A percentile compares a stretch with the other conserved stretches of the same genome.
These are phyloP conservation scores for Acanthacorydalis orientalis DNA, from an alignment of 2,888 invertebrate species.

Conservation along the genomic window DNA sequence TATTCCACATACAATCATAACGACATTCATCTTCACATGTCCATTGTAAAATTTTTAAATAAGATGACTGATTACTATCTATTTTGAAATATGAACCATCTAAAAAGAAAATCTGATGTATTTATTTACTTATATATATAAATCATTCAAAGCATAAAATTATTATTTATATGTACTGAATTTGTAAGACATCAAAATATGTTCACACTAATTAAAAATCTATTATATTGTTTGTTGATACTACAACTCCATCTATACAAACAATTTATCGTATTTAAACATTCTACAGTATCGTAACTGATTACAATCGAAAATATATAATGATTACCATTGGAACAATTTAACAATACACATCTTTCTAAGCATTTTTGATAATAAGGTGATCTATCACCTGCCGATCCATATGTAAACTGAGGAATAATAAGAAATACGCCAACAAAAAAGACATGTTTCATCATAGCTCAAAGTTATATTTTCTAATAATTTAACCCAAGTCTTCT, in stretches of 20 bases:
- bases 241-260: no score
- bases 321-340: constrained; percentile 34
- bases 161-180: no score
- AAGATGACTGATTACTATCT: constrained; percentile 15
- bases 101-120: constrained; percentile 12
- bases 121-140: no score
- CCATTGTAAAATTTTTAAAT: constrained; percentile 41
- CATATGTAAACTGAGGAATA: not conserved
- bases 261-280: no score
- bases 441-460: no score
- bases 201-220: no score
- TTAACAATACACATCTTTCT: constrained; percentile 25
- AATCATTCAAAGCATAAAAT: no score
- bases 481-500: no score
- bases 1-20: constrained; percentile 87
- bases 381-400: constrained; percentile 33
- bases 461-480: no score
- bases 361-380: constrained; percentile 36
- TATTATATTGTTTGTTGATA: no score
- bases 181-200: no score
- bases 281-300: constrained; percentile 1
- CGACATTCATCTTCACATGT: constrained; percentile 74
- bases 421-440: no score
- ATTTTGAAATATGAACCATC: constrained; percentile 14
- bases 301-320: not conserved